Conservation (phyloP, 2,113 vertebrate species). For the Kobus ellipsiprymnus region DNA sequence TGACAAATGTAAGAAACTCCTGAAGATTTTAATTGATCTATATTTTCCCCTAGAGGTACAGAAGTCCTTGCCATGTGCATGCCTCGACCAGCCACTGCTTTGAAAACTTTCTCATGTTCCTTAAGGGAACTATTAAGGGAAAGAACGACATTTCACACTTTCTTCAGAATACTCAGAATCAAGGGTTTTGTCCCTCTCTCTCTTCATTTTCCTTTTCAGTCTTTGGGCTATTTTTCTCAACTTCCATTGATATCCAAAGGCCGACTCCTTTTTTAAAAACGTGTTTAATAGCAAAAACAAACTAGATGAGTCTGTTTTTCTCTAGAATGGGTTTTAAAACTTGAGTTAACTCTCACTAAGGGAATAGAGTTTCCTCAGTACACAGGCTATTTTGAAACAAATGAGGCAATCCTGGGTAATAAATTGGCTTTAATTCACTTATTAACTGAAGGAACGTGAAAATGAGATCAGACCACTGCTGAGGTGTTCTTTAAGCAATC, state of each 20-base stretch:
- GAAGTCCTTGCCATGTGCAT: background rate
- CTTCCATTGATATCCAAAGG: background rate
- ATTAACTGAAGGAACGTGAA: background rate
- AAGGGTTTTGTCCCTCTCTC: background rate
- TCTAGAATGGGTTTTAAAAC: background rate
- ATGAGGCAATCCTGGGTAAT: background rate
- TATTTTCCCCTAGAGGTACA: background rate
- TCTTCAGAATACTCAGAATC: background rate
- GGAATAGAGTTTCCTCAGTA: background rate
- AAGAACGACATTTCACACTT: background rate
- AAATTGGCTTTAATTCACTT: background rate
- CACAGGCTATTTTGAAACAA: background rate
- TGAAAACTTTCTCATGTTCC: background rate
- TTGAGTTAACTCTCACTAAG: background rate
- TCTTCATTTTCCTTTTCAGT: background rate
- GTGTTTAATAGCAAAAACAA: background rate
- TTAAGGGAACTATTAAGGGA: background rate
- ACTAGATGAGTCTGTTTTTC: background rate
- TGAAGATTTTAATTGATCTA: background rate
- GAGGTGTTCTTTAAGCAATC: background rate
- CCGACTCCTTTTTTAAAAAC: background rate
- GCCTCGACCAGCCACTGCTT: background rate
- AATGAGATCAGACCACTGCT: background rate
- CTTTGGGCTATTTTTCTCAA: background rate
- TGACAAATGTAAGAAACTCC: background rate